Evolutionary conservation across 2,888 invertebrate species (phyloP).

Genomic region (Stramonita haemastoma): DNA sequence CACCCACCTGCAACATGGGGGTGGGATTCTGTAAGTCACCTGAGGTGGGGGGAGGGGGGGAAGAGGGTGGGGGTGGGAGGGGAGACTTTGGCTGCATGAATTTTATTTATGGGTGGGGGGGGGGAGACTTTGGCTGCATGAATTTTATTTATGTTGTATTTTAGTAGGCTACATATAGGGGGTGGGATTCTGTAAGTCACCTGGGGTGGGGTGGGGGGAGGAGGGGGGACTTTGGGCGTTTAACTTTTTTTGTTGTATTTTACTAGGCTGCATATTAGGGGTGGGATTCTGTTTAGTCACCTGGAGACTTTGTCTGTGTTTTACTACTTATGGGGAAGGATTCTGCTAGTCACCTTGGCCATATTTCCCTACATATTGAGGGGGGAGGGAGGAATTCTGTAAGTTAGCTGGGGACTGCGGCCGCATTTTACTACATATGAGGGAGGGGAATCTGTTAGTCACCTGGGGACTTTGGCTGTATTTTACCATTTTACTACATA

Average conservation of each 20-base stretch:
- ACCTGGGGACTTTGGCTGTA: too few relatives aligned
- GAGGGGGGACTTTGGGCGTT: too few relatives aligned
- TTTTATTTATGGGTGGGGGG: neutral
- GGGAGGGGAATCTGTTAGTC: too few relatives aligned
- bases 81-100: neutral
- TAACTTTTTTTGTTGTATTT: too few relatives aligned
- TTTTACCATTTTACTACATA: too few relatives aligned
- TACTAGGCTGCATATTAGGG: neutral
- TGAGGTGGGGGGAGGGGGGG: neutral
- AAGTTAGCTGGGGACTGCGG: too few relatives aligned
- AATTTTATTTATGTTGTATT: neutral
- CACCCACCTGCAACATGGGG: constrained; percentile 81
- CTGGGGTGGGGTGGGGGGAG: neutral
- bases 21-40: constrained; percentile 72
- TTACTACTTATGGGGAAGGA: too few relatives aligned
- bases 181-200: neutral
- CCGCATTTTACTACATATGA: too few relatives aligned
- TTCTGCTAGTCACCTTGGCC: too few relatives aligned
- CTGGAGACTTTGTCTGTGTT: neutral
- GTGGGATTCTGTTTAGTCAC: neutral
- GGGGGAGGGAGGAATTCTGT: too few relatives aligned
- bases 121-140: neutral
- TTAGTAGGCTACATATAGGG: neutral
- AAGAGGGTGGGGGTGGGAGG: neutral
- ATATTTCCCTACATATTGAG: too few relatives aligned